A percentile compares a stretch with the other conserved stretches of the same genome.
Evolutionary conservation across 2,888 invertebrate genomes (phyloP).

Genomic region (Stenchaetothrips biformis): DNA sequence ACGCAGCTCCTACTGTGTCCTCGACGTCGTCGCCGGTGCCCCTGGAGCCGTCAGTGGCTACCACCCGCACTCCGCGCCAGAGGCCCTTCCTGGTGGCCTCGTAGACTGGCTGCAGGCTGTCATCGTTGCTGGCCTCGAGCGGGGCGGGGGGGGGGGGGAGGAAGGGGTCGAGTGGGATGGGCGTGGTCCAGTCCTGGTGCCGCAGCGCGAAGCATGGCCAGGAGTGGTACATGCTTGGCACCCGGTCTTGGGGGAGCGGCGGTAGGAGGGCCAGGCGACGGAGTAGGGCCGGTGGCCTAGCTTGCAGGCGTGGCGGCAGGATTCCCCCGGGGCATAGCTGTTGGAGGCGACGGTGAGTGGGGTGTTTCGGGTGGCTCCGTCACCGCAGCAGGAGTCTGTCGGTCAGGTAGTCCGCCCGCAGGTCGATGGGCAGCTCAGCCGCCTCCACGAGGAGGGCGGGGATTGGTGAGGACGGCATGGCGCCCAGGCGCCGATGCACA

Average conservation of each 20-base stretch:
- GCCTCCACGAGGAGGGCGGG: not conserved
- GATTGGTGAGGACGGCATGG: not conserved
- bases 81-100: not conserved
- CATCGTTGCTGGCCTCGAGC: not conserved
- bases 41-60: not conserved
- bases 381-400: not conserved
- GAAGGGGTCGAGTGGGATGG: not conserved
- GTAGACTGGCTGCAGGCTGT: not conserved
- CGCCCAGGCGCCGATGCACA: too few relatives aligned
- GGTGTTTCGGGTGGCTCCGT: not conserved
- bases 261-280: not conserved
- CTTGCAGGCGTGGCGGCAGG: too few relatives aligned
- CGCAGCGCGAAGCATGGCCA: not conserved
- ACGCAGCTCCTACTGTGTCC: not conserved
- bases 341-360: not conserved
- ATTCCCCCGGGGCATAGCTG: not conserved
- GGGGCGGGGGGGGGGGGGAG: not conserved
- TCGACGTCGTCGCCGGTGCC: not conserved
- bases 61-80: not conserved
- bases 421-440: not conserved
- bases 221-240: not conserved
- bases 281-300: too few relatives aligned
- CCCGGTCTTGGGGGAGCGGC: not conserved
- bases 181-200: not conserved
- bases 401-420: not conserved